Percentiles rank a stretch among this genome's conserved stretches.
Evolutionary conservation across 2,113 vertebrate species (phyloP).

Genomic region (Dasypus novemcinctus): DNA sequence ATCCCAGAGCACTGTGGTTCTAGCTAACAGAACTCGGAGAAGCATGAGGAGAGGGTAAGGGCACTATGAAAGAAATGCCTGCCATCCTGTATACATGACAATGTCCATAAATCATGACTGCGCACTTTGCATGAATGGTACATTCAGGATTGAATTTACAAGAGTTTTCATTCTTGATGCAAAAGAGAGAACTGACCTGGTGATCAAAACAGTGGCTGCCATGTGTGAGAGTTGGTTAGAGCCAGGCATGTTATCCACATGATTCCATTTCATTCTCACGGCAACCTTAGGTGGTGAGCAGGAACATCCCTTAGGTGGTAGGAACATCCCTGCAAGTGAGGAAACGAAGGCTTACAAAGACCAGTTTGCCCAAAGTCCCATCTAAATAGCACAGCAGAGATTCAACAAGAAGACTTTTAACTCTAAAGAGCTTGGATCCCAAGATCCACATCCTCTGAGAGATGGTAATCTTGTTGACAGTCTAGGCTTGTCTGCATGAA

Average conservation of each 20-base stretch:
- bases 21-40: background rate
- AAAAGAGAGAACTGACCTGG: background rate
- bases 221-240: background rate
- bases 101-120: background rate
- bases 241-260: accelerated
- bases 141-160: background rate
- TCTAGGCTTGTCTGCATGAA: slow-evolving; percentile 47
- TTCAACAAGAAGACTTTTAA: too few species aligned
- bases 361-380: background rate
- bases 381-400: background rate
- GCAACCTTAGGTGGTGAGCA: background rate
- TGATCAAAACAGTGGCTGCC: background rate
- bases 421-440: too few species aligned
- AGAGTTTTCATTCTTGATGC: background rate
- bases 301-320: too few species aligned
- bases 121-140: accelerated
- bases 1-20: background rate
- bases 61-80: background rate
- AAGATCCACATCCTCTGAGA: slow-evolving; percentile 4
- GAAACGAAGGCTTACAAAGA: background rate
- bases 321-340: background rate
- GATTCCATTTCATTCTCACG: background rate
- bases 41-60: background rate
- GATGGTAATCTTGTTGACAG: slow-evolving; percentile 52
- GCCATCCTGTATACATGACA: background rate